Evolutionary conservation across 2,797 vertebrate genomes (phyloP).

Genomic region (Leptoclinus maculatus): DNA sequence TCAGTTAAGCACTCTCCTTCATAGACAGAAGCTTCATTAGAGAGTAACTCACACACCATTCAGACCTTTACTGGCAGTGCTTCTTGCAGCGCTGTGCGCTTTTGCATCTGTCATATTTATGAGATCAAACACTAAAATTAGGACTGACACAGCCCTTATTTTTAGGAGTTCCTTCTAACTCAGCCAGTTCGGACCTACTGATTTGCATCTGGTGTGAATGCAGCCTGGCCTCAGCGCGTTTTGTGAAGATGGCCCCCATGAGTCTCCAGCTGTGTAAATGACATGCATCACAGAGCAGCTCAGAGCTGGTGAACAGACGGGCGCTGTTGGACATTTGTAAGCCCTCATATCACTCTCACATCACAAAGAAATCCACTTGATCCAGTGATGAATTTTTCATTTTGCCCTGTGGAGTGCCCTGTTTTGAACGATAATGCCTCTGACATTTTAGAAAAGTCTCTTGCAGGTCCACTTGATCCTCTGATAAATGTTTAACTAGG

Average conservation of each 20-base stretch:
- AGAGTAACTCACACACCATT: too few relatives aligned
- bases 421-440: conserved; percentile 9
- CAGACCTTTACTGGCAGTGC: too few relatives aligned
- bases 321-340: conserved; percentile 43
- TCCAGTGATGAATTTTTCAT: conserved; percentile 40
- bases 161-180: not conserved
- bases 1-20: too few relatives aligned
- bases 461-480: conserved; percentile 7
- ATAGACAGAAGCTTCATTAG: too few relatives aligned
- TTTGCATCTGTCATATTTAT: not conserved
- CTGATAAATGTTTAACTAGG: conserved; percentile 30
- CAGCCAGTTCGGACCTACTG: not conserved
- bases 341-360: conserved; percentile 18
- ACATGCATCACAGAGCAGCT: conserved; percentile 28
- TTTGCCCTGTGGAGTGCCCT: not conserved
- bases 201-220: not conserved
- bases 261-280: conserved; percentile 56
- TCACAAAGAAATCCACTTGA: conserved; percentile 40
- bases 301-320: conserved; percentile 34
- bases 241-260: not conserved
- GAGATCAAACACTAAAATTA: not conserved
- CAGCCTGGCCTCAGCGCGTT: not conserved
- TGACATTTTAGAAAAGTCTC: conserved; percentile 31
- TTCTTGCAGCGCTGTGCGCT: too few relatives aligned
- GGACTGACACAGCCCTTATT: not conserved